phyloP scores from a whole-genome alignment of 2,797 vertebrate genomes.

The Trachops cirrhosus region DNA sequence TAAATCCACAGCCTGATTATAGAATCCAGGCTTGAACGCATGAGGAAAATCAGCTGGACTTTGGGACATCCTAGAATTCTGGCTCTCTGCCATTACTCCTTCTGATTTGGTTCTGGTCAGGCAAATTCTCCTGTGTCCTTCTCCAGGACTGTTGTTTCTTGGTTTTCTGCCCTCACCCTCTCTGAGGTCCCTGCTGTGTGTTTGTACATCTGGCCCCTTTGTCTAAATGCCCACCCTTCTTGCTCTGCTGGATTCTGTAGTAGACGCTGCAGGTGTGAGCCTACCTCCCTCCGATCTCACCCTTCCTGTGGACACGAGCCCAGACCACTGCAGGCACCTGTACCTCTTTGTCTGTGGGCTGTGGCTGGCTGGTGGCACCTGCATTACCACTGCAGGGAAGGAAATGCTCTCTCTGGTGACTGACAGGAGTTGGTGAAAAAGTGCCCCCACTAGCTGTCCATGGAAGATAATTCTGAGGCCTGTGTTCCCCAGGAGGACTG shows the following conservation, averaged over 20 bases:
- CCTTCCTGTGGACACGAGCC: neutral
- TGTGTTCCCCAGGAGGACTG: neutral
- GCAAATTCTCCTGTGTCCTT: neutral
- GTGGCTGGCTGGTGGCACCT: neutral
- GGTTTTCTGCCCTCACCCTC: accelerated
- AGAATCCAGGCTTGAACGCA: neutral
- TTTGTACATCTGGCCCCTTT: neutral
- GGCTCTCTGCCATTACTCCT: neutral
- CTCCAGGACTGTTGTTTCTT: accelerated
- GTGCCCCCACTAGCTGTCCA: neutral
- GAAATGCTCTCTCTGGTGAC: too few relatives aligned
- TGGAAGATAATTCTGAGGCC: neutral
- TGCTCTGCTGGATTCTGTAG: neutral
- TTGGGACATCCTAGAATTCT: neutral
- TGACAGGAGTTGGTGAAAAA: too few relatives aligned
- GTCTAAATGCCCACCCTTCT: neutral
- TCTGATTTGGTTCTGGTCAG: neutral
- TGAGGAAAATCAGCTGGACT: neutral
- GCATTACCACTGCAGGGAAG: neutral
- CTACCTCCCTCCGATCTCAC: neutral
- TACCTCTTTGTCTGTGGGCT: accelerated
- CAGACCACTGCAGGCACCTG: accelerated
- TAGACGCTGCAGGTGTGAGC: accelerated
- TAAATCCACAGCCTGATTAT: neutral
- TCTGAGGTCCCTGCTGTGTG: neutral